Evolutionary conservation across 2,113 vertebrate species (phyloP), one percentile per base, ranked within the genome.

Genomic region (Oncorhynchus keta): DNA sequence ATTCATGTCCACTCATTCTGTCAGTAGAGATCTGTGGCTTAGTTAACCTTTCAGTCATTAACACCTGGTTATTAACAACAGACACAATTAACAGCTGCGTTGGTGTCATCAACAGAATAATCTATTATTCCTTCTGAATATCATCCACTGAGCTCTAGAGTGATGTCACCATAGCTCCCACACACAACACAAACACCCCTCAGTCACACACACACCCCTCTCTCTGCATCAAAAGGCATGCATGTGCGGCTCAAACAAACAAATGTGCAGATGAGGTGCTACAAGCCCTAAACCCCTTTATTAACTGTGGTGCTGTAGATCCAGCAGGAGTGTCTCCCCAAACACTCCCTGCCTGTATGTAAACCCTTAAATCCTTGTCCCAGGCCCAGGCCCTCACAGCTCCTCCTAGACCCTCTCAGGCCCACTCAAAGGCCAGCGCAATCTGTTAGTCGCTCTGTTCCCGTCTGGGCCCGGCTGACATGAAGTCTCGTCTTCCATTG

Each of bases 371-470:
- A 92, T 83, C 92, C 88, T 89, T 88, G 89, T 92, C 89, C 81
- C 85, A 88, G 90, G 86, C 89, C 81, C 85, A 88, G 90, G 86
- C 87, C 79, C 51, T 62, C 59, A 16, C 4, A 55, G 51, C 14
- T 18, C 51, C 84, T 92, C 89, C 81, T 84, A 88, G 90, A 86
- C 87, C 79, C 51, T 62, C 59, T 18, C 51, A 18, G 51, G 51
- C 51, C 51, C 84, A 90, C 89, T 92, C 86, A 91, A 92, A 92
- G 88, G 86, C 89, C 86, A 71, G 83, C 77, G 64, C 94, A 94
- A 92, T 94, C 92, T 95, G 93, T 93, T 93, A 88, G 87, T 90
- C 90, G 93, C 91, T 93, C 94, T 93, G 93, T 94, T 95, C 93
- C 94, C 93, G 92, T 94, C 93, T 91, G 89, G 91, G 28, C 92